phyloP scores from a whole-genome alignment of 2,888 invertebrate genomes.

The Aquatica leii region DNA sequence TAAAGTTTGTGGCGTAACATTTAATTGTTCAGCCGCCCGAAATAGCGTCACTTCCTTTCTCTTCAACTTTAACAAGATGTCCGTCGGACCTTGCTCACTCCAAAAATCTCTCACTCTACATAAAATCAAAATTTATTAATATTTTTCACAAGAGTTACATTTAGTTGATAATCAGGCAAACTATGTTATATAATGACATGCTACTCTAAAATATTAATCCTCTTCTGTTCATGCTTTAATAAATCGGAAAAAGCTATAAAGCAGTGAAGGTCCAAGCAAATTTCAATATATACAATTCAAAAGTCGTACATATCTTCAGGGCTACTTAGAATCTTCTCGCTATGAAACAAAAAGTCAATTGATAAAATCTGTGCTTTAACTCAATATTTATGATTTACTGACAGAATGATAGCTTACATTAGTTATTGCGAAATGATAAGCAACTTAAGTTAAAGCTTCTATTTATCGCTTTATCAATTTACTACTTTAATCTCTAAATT shows the following conservation, averaged over 20 bases:
- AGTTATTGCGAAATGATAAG: too few species aligned
- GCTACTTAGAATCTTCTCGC: conserved; percentile 26
- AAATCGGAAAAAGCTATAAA: conserved; percentile 23
- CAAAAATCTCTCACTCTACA: conserved; percentile 75
- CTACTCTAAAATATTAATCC: conserved; percentile 20
- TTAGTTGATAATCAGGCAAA: conserved; percentile 9
- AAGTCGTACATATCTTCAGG: conserved; percentile 18
- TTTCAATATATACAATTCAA: conserved; percentile 28
- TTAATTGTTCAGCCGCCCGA: conserved; percentile 77
- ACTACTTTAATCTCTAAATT: too few species aligned
- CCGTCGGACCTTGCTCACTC: conserved; percentile 80
- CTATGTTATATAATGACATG: conserved; percentile 14
- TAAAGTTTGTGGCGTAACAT: conserved; percentile 77
- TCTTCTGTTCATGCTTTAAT: conserved; percentile 22
- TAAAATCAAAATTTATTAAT: conserved; percentile 37
- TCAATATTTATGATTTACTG: too few species aligned
- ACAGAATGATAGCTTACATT: too few species aligned
- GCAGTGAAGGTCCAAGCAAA: conserved; percentile 18
- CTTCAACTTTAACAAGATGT: conserved; percentile 74
- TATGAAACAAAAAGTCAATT: conserved; percentile 26
- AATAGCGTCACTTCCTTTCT: conserved; percentile 76
- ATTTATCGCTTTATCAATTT: too few species aligned
- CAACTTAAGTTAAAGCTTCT: too few species aligned
- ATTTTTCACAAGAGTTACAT: neutral
- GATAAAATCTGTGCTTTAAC: neutral